A percentile compares a stretch with the other conserved stretches of the same genome.
Evolutionary conservation across 2,888 invertebrate genomes (phyloP).

Genomic region (Geotrupes spiniger): DNA sequence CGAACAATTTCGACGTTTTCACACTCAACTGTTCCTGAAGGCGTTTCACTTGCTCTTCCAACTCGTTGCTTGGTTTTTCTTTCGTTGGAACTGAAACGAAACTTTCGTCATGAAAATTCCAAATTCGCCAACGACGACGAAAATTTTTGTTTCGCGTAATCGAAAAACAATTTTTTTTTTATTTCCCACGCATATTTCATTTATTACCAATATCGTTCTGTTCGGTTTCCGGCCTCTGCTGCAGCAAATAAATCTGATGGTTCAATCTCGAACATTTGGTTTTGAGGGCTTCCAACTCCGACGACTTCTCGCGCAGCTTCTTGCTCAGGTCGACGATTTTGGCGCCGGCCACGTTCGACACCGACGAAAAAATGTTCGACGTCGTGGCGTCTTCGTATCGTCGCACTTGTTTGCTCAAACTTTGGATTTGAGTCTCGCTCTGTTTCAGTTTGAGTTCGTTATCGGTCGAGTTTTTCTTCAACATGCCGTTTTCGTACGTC

Average conservation of each 20-base stretch:
- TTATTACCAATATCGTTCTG: neutral
- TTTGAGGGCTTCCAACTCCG: constrained; percentile 60
- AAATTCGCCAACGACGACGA: too few species aligned
- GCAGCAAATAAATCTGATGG: constrained; percentile 51
- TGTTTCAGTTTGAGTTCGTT: constrained; percentile 53
- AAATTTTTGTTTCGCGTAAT: too few species aligned
- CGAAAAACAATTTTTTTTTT: too few species aligned
- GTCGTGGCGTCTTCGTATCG: constrained; percentile 54
- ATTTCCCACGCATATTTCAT: too few species aligned
- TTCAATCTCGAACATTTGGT: constrained; percentile 58
- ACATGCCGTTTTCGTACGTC: constrained; percentile 57
- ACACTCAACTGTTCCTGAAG: constrained; percentile 60
- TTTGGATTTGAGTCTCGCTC: constrained; percentile 48
- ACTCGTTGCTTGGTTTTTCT: constrained; percentile 37
- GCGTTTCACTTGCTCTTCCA: constrained; percentile 58
- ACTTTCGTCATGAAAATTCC: too few species aligned
- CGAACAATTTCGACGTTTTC: constrained; percentile 64
- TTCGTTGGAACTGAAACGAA: constrained; percentile 13
- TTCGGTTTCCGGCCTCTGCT: constrained; percentile 24
- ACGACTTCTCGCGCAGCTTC: constrained; percentile 61
- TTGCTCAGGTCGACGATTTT: constrained; percentile 68
- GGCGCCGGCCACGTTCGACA: constrained; percentile 58
- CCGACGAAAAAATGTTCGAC: constrained; percentile 53
- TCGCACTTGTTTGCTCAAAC: constrained; percentile 53
- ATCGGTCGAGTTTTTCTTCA: constrained; percentile 54